Evolutionary conservation across 2,113 vertebrate species (phyloP), one percentile per base, ranked within the genome.

Genomic region (Psettodes erumei): DNA sequence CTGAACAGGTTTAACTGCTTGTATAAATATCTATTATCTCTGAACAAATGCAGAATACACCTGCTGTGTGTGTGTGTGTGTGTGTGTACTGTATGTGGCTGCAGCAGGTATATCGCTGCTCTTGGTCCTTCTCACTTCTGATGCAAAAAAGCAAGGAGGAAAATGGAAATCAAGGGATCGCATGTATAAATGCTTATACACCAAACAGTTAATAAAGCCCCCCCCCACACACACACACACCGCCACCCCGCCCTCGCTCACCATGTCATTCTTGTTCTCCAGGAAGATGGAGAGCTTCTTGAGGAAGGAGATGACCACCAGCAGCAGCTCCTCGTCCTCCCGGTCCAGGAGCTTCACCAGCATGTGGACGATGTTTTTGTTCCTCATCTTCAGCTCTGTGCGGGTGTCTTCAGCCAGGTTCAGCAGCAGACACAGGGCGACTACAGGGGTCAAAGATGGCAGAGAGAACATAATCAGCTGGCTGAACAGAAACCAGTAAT

Each of bases 231-330:
- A 45, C 43, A 8, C 15, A 45, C 43, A 45, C 42, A 18, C 5
- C 2, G 15, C 16, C 5, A 3, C 13, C 38, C 13, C 30, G 18
- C 37, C 53, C 40, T 13, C 32, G 48, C 91, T 96, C 93, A 98
- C 97, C 97, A 98, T 98, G 76, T 98, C 96, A 18, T 98, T 97
- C 90, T 98, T 98, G 92, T 98, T 98, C 90, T 98, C 96, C 93
- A 98, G 90, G 85, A 98, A 98, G 86, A 98, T 95, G 88, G 97
- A 98, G 89, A 98, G 96, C 82, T 98, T 99, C 94, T 99, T 98
- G 81, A 98, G 93, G 91, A 99, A 98, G 47, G 96, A 96, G 19
- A 97, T 95, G 2, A 95, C 96, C 6, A 98, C 92, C 90, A 97
- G 93, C 70, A 98, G 95, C 74, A 99, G 94, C 82, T 98, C 96